Base-by-base conservation (phyloP, 2,113 vertebrate species). In the Chionis minor region DNA sequence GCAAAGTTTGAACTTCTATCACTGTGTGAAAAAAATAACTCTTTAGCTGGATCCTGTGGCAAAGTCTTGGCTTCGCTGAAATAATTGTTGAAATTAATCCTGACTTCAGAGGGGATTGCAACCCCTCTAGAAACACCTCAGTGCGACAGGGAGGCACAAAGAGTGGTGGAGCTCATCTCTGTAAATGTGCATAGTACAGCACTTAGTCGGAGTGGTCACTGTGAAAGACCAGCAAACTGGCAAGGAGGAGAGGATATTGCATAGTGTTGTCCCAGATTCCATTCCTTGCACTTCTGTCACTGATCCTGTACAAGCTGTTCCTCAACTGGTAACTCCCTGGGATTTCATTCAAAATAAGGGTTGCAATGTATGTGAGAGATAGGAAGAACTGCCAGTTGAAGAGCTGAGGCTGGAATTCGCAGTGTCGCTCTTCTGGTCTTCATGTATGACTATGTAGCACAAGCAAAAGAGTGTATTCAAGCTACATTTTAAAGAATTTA, bases 41-140 rank as follows among this genome's bases (percentile, higher is more conserved):
- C 30, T 49, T 62, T 55, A 75, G 24, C 4, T 15, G 28, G 20
- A 74, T 88, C 26, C 2, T 27, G 6, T 5, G 3, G 30, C 77
- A 10, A 73, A 66, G 14, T 74, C 32, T 79, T 79, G 47, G n/a
- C 44, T 93, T 93, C 18, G 6, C 54, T 82, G 92, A 79, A 93
- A 61, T 89, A 2, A 6, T 78, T 89, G 55, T 35, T 91, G 56
- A 71, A 96, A 75, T 79, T 47, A 93, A 75, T 47, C 26, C 62
- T 63, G 66, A 44, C 35, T 94, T 93, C 82, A 70, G 20, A 93
- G 66, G 35, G 16, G n/a, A 21, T 79, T 92, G 30, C 47, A 85
- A 66, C 27, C 83, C 66, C 58, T 66, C 59, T 67, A 61, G 77
- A 92, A 75, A 65, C 44, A 82, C 45, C 44, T 91, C 52, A 26